Percentiles rank a stretch among this genome's conserved stretches.
Evolutionary conservation across 2,113 vertebrate species (phyloP).

Genomic region (Spilogale gracilis): DNA sequence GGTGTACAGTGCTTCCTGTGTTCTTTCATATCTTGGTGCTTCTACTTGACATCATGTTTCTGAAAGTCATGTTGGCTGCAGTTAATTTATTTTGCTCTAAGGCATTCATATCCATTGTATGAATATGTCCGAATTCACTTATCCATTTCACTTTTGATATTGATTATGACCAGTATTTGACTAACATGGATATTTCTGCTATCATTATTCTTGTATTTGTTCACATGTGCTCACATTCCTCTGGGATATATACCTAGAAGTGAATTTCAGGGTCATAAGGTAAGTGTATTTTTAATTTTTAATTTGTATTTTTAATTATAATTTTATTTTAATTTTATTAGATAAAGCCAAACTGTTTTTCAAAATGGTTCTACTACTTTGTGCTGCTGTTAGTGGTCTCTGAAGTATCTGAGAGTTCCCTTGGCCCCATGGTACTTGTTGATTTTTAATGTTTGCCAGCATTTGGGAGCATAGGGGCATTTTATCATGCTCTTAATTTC

Average conservation of each 20-base stretch:
- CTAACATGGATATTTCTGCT: neutral
- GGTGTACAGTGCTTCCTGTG: neutral
- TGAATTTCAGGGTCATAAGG: neutral
- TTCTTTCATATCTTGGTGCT: neutral
- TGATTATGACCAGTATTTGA: neutral
- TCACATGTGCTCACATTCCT: neutral
- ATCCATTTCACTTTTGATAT: neutral
- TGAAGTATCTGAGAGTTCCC: neutral
- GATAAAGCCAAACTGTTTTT: neutral
- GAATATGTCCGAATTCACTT: neutral
- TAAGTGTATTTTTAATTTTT: constrained; percentile 4
- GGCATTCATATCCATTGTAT: neutral
- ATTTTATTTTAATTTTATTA: neutral
- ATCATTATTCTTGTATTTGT: neutral
- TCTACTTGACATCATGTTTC: neutral
- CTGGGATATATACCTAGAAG: neutral
- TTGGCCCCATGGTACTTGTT: too few relatives aligned
- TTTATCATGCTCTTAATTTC: neutral
- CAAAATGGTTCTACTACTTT: neutral
- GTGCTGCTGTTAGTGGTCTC: neutral
- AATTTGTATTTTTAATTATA: neutral
- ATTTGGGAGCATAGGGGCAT: neutral
- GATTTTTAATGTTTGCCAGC: neutral
- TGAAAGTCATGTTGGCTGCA: neutral
- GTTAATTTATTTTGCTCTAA: neutral